A percentile compares a stretch with the other conserved stretches of the same genome.
Conservation (phyloP, 2,797 vertebrate genomes). For the Anisognathus igniventris region DNA sequence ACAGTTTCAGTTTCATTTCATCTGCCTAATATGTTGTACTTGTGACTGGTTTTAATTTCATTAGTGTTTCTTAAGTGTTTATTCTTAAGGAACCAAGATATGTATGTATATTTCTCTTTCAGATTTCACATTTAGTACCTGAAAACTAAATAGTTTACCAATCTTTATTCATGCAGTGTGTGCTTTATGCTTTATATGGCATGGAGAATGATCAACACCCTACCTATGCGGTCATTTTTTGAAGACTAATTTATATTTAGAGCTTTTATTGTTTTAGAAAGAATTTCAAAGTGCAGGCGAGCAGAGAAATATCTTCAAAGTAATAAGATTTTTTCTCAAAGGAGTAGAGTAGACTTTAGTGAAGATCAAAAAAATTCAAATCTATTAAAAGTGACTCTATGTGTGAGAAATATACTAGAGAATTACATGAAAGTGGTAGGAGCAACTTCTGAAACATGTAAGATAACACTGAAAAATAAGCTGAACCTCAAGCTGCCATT, state of each 20-base stretch:
- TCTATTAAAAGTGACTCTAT: conserved; percentile 41
- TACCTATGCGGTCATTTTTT: background rate
- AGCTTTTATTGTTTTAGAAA: conserved; percentile 35
- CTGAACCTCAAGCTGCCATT: background rate
- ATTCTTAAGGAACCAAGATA: background rate
- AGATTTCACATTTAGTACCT: background rate
- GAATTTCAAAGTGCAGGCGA: background rate
- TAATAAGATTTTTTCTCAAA: conserved; percentile 42
- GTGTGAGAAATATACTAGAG: conserved; percentile 47
- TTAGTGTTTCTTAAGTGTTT: background rate
- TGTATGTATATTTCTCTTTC: background rate
- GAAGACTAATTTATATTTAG: background rate
- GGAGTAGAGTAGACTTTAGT: background rate
- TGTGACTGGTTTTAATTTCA: background rate
- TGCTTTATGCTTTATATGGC: background rate
- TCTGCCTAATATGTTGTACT: background rate
- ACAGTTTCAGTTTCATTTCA: background rate
- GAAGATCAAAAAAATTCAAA: conserved; percentile 60
- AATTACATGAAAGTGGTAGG: conserved; percentile 39
- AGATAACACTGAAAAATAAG: conserved; percentile 20
- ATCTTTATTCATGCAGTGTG: background rate
- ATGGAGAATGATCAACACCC: background rate
- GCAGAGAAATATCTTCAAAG: conserved; percentile 43
- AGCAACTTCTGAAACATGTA: background rate
- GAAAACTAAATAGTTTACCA: background rate